These are phyloP conservation scores for Aplysina aerophoba DNA, from an alignment of 37 sponge, comb jelly and placozoan species.

Conservation along the genomic window DNA sequence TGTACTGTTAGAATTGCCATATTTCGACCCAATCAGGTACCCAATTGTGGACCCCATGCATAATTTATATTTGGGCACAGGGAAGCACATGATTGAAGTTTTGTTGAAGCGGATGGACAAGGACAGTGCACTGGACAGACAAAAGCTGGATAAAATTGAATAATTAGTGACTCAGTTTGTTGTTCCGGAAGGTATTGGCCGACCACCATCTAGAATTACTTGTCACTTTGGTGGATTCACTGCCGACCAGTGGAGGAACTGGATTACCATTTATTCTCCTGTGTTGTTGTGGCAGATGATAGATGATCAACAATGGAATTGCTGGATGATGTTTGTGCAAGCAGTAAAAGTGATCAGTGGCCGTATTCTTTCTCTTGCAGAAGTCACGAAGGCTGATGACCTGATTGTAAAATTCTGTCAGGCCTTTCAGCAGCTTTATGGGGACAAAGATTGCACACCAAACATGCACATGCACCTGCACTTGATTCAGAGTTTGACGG, in stretches of 20 bases:
- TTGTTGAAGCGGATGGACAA: conserved; percentile 43
- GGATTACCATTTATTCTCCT: conserved; percentile 33
- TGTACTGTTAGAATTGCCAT: conserved; percentile 36
- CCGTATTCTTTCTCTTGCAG: conserved; percentile 18
- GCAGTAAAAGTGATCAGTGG: neutral
- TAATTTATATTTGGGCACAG: conserved; percentile 49
- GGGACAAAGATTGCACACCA: conserved; percentile 26
- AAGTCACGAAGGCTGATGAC: conserved; percentile 36
- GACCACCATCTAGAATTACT: conserved; percentile 37
- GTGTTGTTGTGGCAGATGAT: conserved; percentile 20
- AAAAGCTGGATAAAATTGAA: conserved; percentile 14
- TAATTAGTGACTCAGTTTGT: neutral
- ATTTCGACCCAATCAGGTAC: conserved; percentile 45
- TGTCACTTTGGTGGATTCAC: conserved; percentile 33
- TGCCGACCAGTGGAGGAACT: conserved; percentile 56
- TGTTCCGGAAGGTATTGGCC: conserved; percentile 24
- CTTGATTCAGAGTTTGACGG: conserved; percentile 33
- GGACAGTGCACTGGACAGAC: neutral
- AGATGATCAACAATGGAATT: neutral
- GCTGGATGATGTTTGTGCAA: conserved; percentile 48
- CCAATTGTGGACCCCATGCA: conserved; percentile 74
- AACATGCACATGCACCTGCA: conserved; percentile 63
- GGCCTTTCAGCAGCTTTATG: conserved; percentile 41
- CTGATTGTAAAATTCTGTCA: conserved; percentile 32
- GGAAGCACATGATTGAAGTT: conserved; percentile 46